Evolutionary conservation across 2,113 vertebrate species (phyloP), one percentile per base, ranked within the genome.

Genomic region (Arenaria interpres): DNA sequence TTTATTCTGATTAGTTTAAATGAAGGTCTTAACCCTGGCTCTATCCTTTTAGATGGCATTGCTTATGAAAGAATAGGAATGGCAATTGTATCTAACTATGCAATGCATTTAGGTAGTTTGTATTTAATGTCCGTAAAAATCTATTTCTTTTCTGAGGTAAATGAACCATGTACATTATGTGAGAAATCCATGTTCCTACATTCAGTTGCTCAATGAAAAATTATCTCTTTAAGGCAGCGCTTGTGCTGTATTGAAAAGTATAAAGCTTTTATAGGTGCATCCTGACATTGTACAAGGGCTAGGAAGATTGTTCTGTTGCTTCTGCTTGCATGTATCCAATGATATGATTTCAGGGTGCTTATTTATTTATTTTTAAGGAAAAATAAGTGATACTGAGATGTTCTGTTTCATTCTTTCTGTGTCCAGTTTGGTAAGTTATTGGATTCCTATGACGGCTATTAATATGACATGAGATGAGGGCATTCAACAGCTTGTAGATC

Each of bases 1-100:
- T 93, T 94, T 93, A 67, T 93, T 94, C 46, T 82, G 62, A 91
- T 95, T 86, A 74, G 69, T 84, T 93, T 81, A 89, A 96, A 92
- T 89, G 73, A 77, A 88, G 68, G 57, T 88, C 89, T 85, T 94
- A 93, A 78, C 78, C 87, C 77, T 88, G 63, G 22, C 74, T 88
- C 68, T 85, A 18, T 57, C 45, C 59, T 83, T 96, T 89, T 14
- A 45, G n/a, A n/a, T 48, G 33, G 45, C 74, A 24, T 60, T 89
- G 54, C 63, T 96, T 87, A 25, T 56, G 77, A 53, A 85, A 81
- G 62, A 79, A 8, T 66, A 78, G 82, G n/a, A 76, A 68, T 18
- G 50, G n/a, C 68, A 68, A 64, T 88, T 83, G 57, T 89, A 37
- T 76, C 53, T 82, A 91, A 76, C 78, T 75, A 7, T 35, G 78